phyloP scores from a whole-genome alignment of 2,797 vertebrate genomes.

The Arrhamphus sclerolepis region DNA sequence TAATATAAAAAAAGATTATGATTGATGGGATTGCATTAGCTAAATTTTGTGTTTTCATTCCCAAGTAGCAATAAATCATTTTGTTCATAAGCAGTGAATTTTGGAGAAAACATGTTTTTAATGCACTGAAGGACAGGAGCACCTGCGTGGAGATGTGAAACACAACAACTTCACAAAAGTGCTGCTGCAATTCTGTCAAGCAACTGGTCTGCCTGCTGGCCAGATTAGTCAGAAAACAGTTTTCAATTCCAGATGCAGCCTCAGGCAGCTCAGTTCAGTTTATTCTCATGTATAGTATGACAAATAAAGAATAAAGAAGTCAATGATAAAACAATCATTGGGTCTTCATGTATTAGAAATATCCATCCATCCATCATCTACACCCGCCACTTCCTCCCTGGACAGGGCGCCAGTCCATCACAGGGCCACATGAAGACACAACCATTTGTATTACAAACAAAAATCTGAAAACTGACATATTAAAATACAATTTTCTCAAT shows the following conservation, averaged over 20 bases:
- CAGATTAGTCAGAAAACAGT: neutral
- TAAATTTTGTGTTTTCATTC: constrained; percentile 52
- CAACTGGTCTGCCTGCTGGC: neutral
- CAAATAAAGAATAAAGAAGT: neutral
- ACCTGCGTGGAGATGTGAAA: constrained; percentile 30
- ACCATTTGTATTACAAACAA: too few species aligned
- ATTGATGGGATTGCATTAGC: constrained; percentile 54
- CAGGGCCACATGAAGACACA: too few species aligned
- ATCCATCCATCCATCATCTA: too few species aligned
- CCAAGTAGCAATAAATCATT: constrained; percentile 58
- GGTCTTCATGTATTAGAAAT: too few species aligned
- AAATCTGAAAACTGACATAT: too few species aligned
- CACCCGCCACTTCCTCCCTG: too few species aligned
- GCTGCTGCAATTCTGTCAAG: constrained; percentile 10
- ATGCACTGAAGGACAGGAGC: constrained; percentile 6
- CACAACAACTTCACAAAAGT: constrained; percentile 21
- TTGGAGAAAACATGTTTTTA: constrained; percentile 65
- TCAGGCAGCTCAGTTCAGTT: neutral
- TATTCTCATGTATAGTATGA: neutral
- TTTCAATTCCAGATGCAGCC: neutral
- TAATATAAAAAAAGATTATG: constrained; percentile 68
- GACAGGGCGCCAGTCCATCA: too few species aligned
- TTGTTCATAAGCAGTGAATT: constrained; percentile 47
- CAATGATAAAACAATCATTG: neutral
- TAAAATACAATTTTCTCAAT: too few species aligned